Base-by-base conservation (phyloP, 2,797 vertebrate species). In the Phoxinus dragarum region DNA sequence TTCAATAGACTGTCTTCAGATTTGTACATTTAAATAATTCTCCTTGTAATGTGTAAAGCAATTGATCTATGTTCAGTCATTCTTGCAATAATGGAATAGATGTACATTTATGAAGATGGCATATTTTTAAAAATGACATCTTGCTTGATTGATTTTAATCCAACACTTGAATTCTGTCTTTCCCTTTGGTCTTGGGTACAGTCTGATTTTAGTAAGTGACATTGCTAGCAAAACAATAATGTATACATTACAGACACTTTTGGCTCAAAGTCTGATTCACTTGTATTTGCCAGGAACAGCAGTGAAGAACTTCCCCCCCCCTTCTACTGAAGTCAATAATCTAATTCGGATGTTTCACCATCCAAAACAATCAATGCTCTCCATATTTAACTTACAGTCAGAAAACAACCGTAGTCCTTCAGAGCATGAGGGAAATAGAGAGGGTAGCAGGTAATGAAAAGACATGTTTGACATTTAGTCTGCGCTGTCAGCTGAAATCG, bases 1-100 rank as follows among this genome's bases (percentile, higher is more conserved):
- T 98, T 96, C 97, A 97, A 97, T 97, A 96, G 96, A 96, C 96
- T 97, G 97, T 96, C 95, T 96, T 95, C 95, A 96, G 78, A 96
- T 97, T 95, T 96, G 94, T 95, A 96, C 94, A 96, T 97, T 97
- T 96, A 96, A 96, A 95, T 93, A 95, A 94, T 96, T 94, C 93
- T 94, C 93, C 92, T 93, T 96, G 91, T 91, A 95, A 95, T 96
- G 94, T 96, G 94, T 94, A 95, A 95, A 96, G 96, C 96, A 96
- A 96, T 91, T 96, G 95, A 95, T 95, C 87, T 85, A 81, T 88
- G 87, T 89, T 89, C 89, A 84, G 73, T 64, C 56, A 80, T 86
- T 71, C 34, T 79, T 77, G 49, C 27, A 31, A 36, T 64, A 16
- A 61, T 74, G 34, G 72, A 74, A 85, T 49, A 12, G 54, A 34